Conservation (phyloP, 1,140 invertebrate species). For the Chionoecetes opilio region DNA sequence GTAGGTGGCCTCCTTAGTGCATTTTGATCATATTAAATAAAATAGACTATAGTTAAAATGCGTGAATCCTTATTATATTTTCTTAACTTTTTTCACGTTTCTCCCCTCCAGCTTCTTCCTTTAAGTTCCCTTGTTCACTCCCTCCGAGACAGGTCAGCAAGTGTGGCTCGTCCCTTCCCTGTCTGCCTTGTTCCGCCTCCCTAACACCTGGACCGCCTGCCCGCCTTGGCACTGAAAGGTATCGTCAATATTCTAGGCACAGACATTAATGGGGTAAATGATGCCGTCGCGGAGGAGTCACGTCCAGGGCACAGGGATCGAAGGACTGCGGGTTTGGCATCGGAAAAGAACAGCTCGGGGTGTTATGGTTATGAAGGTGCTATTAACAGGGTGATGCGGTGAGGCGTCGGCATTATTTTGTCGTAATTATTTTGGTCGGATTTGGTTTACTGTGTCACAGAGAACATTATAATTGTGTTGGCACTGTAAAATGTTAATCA, state of each 20-base stretch:
- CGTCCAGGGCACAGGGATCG: background rate
- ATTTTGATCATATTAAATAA: too few species aligned
- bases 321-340: background rate
- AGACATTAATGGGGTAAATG: background rate
- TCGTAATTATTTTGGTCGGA: background rate
- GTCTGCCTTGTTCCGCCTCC: background rate
- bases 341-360: background rate
- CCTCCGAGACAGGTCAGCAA: background rate
- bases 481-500: background rate
- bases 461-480: background rate
- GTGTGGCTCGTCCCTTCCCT: too few species aligned
- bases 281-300: background rate
- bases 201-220: conserved; percentile 9
- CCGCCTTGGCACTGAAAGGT: conserved; percentile 24
- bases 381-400: background rate
- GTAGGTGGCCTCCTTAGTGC: too few species aligned
- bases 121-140: background rate
- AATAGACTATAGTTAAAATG: too few species aligned
- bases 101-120: background rate
- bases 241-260: background rate
- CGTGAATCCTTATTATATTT: background rate
- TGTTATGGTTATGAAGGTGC: background rate
- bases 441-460: background rate
- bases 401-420: background rate
- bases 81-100: background rate